Conservation (phyloP, 2,888 invertebrate species). For the Rhyacophila evoluta region DNA sequence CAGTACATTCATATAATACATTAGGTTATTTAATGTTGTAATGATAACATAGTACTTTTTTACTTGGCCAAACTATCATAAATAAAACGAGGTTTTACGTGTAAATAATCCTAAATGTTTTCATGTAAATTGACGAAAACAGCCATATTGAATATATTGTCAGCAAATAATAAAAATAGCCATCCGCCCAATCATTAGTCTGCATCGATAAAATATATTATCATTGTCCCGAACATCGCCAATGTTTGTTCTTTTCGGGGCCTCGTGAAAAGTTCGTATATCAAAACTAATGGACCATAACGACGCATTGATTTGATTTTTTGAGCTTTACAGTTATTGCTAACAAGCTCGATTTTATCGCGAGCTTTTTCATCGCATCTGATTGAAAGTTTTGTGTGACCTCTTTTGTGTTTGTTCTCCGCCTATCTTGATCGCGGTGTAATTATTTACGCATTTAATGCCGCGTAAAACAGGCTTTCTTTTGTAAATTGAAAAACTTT, state of each 20-base stretch:
- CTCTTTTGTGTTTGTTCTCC: neutral
- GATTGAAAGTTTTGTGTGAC: conserved; percentile 19
- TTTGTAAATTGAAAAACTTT: too few species aligned
- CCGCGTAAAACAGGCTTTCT: too few species aligned
- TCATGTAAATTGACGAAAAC: too few species aligned
- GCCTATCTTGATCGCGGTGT: neutral
- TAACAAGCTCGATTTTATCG: conserved; percentile 3
- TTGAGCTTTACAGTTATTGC: conserved; percentile 16
- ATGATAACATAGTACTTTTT: too few species aligned
- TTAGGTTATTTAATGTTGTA: too few species aligned
- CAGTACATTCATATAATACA: too few species aligned
- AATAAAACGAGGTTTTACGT: too few species aligned
- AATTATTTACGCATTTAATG: neutral
- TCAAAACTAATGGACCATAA: conserved; percentile 22
- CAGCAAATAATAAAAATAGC: neutral
- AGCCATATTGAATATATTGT: neutral
- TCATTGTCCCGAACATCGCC: neutral
- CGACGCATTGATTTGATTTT: conserved; percentile 22
- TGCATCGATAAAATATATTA: conserved; percentile 12
- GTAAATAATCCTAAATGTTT: too few species aligned
- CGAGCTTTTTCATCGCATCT: conserved; percentile 6
- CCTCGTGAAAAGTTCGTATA: neutral
- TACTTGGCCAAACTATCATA: too few species aligned
- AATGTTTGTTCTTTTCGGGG: neutral
- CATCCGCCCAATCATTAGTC: neutral